These are phyloP conservation scores for Vanessa atalanta DNA, from an alignment of 1,140 invertebrate species.

Conservation along the genomic window DNA sequence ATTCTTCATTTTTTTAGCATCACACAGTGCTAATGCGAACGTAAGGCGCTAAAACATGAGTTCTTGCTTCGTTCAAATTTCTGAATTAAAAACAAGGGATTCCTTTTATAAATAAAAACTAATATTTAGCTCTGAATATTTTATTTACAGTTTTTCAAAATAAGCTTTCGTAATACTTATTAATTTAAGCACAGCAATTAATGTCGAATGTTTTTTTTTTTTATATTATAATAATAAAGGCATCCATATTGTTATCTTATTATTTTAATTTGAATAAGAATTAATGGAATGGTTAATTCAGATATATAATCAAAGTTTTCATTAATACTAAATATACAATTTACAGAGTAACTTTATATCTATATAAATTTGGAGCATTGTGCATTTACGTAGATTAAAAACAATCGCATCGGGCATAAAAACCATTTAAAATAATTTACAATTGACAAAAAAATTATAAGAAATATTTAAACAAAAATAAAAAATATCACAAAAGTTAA, in stretches of 20 bases:
- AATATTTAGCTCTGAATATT: slow-evolving; percentile 26
- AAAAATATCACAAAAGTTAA: slow-evolving; percentile 39
- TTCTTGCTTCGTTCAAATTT: no score
- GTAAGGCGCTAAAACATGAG: no score
- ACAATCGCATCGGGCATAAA: slow-evolving; percentile 3
- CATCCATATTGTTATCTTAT: slow-evolving; percentile 5
- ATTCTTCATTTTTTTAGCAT: no score
- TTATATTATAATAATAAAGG: not conserved
- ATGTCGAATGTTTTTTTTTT: slow-evolving; percentile 2
- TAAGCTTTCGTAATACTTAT: slow-evolving; percentile 9
- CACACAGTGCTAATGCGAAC: no score
- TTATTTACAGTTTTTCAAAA: slow-evolving; percentile 36
- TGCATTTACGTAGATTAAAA: slow-evolving; percentile 28
- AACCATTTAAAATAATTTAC: slow-evolving; percentile 23
- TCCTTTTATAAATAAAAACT: slow-evolving; percentile 9
- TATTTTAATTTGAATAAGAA: slow-evolving; percentile 6
- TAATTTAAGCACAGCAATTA: slow-evolving; percentile 10
- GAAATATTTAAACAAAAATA: slow-evolving; percentile 22
- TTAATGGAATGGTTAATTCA: slow-evolving; percentile 10
- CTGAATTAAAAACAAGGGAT: not conserved
- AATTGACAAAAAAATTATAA: slow-evolving; percentile 16
- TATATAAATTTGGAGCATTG: slow-evolving; percentile 29
- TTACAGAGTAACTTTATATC: slow-evolving; percentile 8
- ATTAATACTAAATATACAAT: slow-evolving; percentile 12
- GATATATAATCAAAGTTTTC: not conserved